Evolutionary conservation across 2,797 vertebrate genomes (phyloP), one percentile per base, ranked within the genome.

Genomic region (Sebastes kiyomatsui): DNA sequence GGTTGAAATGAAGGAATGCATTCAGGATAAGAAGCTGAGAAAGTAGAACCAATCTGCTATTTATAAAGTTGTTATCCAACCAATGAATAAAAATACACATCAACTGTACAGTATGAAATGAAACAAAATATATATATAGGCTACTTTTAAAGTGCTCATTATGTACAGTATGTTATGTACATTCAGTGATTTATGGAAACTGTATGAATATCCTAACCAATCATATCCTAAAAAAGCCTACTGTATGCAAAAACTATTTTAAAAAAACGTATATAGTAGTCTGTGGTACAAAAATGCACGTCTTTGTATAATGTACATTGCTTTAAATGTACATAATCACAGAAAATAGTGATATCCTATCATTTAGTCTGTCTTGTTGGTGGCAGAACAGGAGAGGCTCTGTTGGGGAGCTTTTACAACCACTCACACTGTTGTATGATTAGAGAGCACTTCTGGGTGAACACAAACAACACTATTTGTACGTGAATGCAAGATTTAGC

Each of bases 401-500:
- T 46, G 59, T 30, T 76, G 27, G 56, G 32, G 62, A 79, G 52
- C 46, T 27, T 78, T 82, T 75, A 64, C 54, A 77, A 42, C 67
- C 52, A 42, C 77, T 85, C 67, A 38, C 58, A 22, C 56, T 77
- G 58, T 84, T 66, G 60, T 68, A 58, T 84, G 84, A 92, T 93
- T 88, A 83, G 22, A 93, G 81, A 81, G 88, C 22, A 67, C 69
- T 60, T 87, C 56, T 64, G 78, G 65, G 67, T 67, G 52, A 87
- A 85, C 82, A 71, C 66, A 86, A 79, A 85, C 61, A 87, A 73
- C 81, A 76, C 72, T 75, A 66, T 91, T 90, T 92, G 84, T 81
- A 86, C 80, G 72, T 42, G 66, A 13, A 80, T 78, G 83, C 87
- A 89, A 86, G 78, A 88, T 92, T 88, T 88, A 91, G 90, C 87